Conservation (phyloP, 2,888 invertebrate species). For the Tethea ocularis region DNA sequence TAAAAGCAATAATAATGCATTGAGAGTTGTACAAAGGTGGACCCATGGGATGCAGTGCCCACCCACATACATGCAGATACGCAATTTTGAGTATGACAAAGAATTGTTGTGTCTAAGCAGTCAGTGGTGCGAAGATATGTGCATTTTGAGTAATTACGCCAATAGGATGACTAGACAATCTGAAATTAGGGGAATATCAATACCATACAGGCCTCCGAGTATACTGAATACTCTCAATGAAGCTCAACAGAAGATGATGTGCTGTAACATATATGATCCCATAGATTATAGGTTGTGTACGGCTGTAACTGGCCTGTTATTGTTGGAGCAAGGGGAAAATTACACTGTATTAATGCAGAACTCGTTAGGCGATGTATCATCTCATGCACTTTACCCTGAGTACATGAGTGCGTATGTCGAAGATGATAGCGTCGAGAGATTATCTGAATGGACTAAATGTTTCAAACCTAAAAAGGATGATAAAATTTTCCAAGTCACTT, state of each 20-base stretch:
- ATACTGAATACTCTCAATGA: conserved; percentile 55
- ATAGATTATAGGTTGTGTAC: conserved; percentile 59
- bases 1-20: conserved; percentile 39
- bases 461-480: conserved; percentile 36
- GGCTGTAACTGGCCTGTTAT: conserved; percentile 56
- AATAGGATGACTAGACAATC: conserved; percentile 43
- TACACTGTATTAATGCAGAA: conserved; percentile 65
- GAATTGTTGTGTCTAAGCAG: conserved; percentile 67
- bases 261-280: conserved; percentile 59
- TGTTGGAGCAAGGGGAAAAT: conserved; percentile 56
- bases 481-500: conserved; percentile 55
- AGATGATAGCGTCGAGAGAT: conserved; percentile 52
- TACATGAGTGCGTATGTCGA: conserved; percentile 58
- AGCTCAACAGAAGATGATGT: conserved; percentile 56
- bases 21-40: conserved; percentile 77
- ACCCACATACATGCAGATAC: conserved; percentile 69
- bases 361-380: conserved; percentile 70
- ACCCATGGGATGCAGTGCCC: conserved; percentile 81
- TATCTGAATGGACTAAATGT: conserved; percentile 63
- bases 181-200: conserved; percentile 46
- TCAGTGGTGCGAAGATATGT: conserved; percentile 74
- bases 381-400: conserved; percentile 60
- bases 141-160: conserved; percentile 61
- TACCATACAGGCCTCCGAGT: conserved; percentile 70
- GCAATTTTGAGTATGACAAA: conserved; percentile 60